Evolutionary conservation across 2,888 invertebrate species (phyloP).

Genomic region (Pollenia labialis): DNA sequence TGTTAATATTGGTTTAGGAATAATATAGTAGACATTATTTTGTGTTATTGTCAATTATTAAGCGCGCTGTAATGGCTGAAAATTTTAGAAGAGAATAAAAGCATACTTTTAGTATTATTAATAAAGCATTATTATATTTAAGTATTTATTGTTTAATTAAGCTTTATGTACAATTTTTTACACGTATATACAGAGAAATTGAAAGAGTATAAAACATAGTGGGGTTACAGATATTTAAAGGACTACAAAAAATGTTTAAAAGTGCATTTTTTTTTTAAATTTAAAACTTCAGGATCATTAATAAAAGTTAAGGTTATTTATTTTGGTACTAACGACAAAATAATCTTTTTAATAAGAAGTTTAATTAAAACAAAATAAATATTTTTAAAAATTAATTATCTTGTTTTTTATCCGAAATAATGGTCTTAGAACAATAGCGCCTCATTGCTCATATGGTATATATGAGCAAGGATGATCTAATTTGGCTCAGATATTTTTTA

Average conservation of each 20-base stretch:
- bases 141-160: conserved; percentile 4
- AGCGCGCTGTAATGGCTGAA: conserved; percentile 79
- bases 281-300: too few species aligned
- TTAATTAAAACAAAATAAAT: too few species aligned
- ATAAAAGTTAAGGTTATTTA: too few species aligned
- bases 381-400: too few species aligned
- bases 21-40: conserved; percentile 4
- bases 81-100: conserved; percentile 72
- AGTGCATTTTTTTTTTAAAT: too few species aligned
- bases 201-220: not conserved
- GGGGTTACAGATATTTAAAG: not conserved
- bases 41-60: conserved; percentile 57
- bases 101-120: conserved; percentile 64
- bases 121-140: conserved; percentile 47
- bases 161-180: conserved; percentile 17
- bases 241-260: not conserved
- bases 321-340: too few species aligned
- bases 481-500: too few species aligned
- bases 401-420: too few species aligned
- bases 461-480: too few species aligned
- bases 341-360: too few species aligned
- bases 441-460: too few species aligned
- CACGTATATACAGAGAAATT: conserved; percentile 19
- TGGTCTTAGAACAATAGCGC: too few species aligned
- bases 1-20: conserved; percentile 67